Base-by-base conservation (phyloP, 1,140 invertebrate species). In the Drosophila jambulina region DNA sequence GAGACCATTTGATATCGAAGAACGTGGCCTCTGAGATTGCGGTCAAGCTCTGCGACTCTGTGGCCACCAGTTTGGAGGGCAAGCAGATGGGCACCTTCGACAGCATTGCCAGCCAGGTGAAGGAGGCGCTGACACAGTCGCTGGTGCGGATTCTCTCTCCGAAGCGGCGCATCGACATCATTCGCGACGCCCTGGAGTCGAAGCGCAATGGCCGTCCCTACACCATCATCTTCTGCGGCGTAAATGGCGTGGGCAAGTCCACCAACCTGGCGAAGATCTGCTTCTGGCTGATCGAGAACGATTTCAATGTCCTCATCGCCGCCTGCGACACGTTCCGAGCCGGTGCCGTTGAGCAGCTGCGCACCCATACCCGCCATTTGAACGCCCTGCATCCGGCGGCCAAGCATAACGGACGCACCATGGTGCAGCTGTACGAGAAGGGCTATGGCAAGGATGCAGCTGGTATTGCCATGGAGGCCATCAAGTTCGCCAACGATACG, bases 221-320 rank as follows among this genome's bases (percentile, higher is more conserved):
- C 93, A 96, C 98, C 2, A 98, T 99, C 94, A 95, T 97, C 0
- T 99, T 99, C 92, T 99, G 99, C 94, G 99, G 99, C 51, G 99
- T 99, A 0, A 99, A 99, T 93, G 99, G 99, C 45, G 99, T 99
- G 4, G 99, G 99, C 51, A 99, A 99, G 92, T 99, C 98, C 0
- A 99, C 99, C 3, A 99, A 99, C 94, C 94, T 99, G 40, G 99
- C 99, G 3, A 99, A 99, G 95, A 99, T 99, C 62, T 98, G 98
- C 91, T 99, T 99, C 93, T 99, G 99, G 99, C 94, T 99, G 54
- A 98, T 99, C 78, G 99, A 99, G 94, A 99, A 99, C 93, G 97
- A 98, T 82, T 96, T 99, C 82, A 95, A 97, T 45, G 99, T 99
- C 17, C 93, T 99, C 80, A 99, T 99, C 70, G 99, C 99, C 17